Conservation (phyloP, 2,888 invertebrate genomes). For the Andrena minutula region DNA sequence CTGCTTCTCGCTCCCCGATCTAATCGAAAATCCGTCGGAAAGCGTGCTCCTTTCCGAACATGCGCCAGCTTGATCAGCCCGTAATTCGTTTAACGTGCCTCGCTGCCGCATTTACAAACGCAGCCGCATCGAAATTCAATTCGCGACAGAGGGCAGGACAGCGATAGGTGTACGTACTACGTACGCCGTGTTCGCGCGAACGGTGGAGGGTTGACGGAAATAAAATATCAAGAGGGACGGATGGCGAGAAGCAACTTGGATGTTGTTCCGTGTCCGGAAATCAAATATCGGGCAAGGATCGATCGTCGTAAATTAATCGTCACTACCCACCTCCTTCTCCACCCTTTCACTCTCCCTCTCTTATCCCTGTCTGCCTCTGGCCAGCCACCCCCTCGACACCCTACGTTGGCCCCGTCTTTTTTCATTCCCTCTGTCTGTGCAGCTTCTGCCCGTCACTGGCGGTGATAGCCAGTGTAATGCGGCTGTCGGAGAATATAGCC, state of each 20-base stretch:
- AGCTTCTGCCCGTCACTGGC: constrained; percentile 87
- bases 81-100: constrained; percentile 11
- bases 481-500: constrained; percentile 86
- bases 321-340: neutral
- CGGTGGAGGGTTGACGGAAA: constrained; percentile 1
- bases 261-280: constrained; percentile 19
- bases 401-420: neutral
- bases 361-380: neutral
- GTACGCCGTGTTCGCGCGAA: neutral
- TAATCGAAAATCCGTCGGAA: neutral
- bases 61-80: neutral
- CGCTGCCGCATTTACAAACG: constrained; percentile 29
- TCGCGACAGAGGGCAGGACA: constrained; percentile 10
- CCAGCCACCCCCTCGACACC: neutral
- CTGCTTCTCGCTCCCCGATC: neutral
- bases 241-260: constrained; percentile 8
- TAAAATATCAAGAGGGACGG: constrained; percentile 20
- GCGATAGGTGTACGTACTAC: neutral
- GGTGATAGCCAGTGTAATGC: constrained; percentile 84
- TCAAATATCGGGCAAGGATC: constrained; percentile 23
- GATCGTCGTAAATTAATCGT: constrained; percentile 42
- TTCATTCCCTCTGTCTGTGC: constrained; percentile 39
- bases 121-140: constrained; percentile 36
- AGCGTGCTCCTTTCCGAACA: neutral
- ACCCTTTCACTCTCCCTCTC: neutral